These are phyloP conservation scores for Anoplopoma fimbria DNA, from an alignment of 2,113 vertebrate species.

Conservation along the genomic window DNA sequence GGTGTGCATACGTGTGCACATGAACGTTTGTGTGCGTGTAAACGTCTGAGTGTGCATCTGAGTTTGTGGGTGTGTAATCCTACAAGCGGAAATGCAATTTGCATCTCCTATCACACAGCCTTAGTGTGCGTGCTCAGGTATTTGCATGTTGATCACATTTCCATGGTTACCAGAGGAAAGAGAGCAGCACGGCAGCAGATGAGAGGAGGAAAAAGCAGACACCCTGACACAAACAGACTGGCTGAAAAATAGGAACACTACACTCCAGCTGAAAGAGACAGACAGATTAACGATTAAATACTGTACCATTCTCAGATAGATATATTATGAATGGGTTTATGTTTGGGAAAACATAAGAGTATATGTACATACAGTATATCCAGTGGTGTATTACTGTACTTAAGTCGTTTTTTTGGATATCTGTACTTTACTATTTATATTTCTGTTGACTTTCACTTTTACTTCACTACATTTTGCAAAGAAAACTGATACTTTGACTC, in stretches of 20 bases:
- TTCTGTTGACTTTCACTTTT: no score
- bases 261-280: conserved; percentile 29
- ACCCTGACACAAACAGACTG: conserved; percentile 38
- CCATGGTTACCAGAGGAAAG: conserved; percentile 71
- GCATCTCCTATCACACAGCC: conserved; percentile 68
- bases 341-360: neutral
- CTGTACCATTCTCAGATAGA: neutral
- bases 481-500: no score
- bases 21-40: conserved; percentile 29
- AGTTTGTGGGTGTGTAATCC: conserved; percentile 62
- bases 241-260: conserved; percentile 23
- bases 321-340: conserved; percentile 11
- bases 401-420: no score
- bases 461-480: no score
- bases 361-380: neutral
- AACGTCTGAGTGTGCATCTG: neutral
- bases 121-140: conserved; percentile 62
- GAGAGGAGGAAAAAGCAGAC: conserved; percentile 49
- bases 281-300: conserved; percentile 18
- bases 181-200: conserved; percentile 43
- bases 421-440: no score
- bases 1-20: conserved; percentile 23
- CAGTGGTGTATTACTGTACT: no score
- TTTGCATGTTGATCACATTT: conserved; percentile 80
- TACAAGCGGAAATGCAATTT: conserved; percentile 69